These are phyloP conservation scores for Thamnaconus septentrionalis DNA, from an alignment of 2,113 vertebrate genomes.

Conservation along the genomic window DNA sequence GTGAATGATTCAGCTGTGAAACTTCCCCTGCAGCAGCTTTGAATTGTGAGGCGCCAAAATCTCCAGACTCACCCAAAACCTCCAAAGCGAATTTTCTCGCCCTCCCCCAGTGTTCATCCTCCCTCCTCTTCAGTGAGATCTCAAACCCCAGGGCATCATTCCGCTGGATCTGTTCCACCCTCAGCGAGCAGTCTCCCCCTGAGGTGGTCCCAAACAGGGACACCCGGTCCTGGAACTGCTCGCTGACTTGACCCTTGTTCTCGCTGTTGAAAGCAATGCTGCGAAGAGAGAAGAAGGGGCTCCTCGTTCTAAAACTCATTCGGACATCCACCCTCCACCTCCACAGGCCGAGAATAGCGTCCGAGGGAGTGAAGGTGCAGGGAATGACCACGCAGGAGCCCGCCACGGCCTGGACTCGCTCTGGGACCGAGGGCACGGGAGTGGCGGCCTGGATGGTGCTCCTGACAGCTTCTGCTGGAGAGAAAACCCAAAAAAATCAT, in stretches of 20 bases:
- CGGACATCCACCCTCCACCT: slow-evolving; percentile 54
- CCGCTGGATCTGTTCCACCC: slow-evolving; percentile 52
- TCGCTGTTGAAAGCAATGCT: slow-evolving; percentile 65
- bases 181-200: slow-evolving; percentile 77
- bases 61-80: slow-evolving; percentile 58
- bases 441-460: slow-evolving; percentile 26
- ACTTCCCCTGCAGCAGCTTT: not conserved
- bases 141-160: slow-evolving; percentile 62
- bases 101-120: slow-evolving; percentile 55
- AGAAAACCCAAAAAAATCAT: slow-evolving; percentile 7
- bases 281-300: slow-evolving; percentile 21
- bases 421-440: slow-evolving; percentile 59
- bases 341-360: slow-evolving; percentile 17
- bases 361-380: slow-evolving; percentile 68
- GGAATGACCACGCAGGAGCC: slow-evolving; percentile 79
- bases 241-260: slow-evolving; percentile 41
- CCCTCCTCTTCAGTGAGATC: slow-evolving; percentile 59
- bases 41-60: not conserved
- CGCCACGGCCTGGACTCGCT: slow-evolving; percentile 55
- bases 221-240: slow-evolving; percentile 59
- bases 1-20: too few species aligned
- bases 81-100: slow-evolving; percentile 45
- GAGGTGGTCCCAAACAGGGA: slow-evolving; percentile 56
- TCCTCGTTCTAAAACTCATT: slow-evolving; percentile 45
- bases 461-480: slow-evolving; percentile 45